Evolutionary conservation across 2,113 vertebrate genomes (phyloP).

Genomic region (Rhinoptilus africanus): DNA sequence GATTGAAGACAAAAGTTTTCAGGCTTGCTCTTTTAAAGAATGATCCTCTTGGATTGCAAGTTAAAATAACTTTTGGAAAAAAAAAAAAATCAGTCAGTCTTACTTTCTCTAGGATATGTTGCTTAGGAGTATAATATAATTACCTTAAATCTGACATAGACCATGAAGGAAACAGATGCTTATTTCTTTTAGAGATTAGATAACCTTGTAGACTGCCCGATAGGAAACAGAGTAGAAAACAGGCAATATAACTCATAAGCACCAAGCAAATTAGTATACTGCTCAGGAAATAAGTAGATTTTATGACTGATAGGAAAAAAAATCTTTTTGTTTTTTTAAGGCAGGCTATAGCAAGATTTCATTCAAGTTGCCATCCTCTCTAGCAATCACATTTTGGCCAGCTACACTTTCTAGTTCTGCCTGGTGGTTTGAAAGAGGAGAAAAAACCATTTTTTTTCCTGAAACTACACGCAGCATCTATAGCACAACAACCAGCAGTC

Average conservation of each 20-base stretch:
- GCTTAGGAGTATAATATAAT: background rate
- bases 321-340: background rate
- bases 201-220: background rate
- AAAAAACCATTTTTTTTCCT: background rate
- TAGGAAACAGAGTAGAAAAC: background rate
- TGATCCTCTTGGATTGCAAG: background rate
- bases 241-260: background rate
- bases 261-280: background rate
- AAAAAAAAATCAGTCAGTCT: background rate
- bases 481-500: background rate
- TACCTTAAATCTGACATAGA: background rate
- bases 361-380: background rate
- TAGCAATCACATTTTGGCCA: background rate
- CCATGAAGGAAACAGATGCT: conserved; percentile 44
- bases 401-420: background rate
- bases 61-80: background rate
- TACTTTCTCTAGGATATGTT: background rate
- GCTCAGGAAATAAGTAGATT: conserved; percentile 26
- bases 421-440: background rate
- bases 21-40: background rate
- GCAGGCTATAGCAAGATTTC: background rate
- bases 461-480: background rate
- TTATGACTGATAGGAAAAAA: background rate
- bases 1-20: background rate
- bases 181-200: conserved; percentile 38